Evolutionary conservation across 1,140 invertebrate genomes (phyloP).

Genomic region (Limonius californicus): DNA sequence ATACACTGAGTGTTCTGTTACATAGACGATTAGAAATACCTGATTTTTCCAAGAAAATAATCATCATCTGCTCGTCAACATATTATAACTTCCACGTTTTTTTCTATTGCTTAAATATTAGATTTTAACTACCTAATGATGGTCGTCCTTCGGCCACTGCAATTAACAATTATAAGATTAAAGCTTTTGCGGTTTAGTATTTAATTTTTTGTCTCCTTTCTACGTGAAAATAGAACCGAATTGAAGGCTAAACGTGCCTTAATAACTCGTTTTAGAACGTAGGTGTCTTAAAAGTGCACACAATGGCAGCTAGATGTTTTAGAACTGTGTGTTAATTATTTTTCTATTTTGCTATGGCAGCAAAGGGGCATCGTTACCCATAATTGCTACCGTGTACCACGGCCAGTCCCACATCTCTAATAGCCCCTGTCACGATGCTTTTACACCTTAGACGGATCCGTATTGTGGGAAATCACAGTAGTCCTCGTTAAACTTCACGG

Average conservation of each 20-base stretch:
- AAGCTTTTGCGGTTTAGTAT: too few species aligned
- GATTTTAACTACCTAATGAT: too few species aligned
- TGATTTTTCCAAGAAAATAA: too few species aligned
- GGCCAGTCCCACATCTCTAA: conserved; percentile 19
- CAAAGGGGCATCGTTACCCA: not conserved
- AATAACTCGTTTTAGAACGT: not conserved
- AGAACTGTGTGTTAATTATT: not conserved
- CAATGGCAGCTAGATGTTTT: not conserved
- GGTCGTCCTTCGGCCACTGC: too few species aligned
- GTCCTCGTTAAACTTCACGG: too few species aligned
- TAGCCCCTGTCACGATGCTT: conserved; percentile 24
- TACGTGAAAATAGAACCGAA: not conserved
- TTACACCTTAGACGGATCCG: conserved; percentile 16
- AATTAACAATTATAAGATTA: too few species aligned
- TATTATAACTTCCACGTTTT: too few species aligned
- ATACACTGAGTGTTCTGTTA: too few species aligned
- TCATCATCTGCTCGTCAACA: too few species aligned
- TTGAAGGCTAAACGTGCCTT: not conserved
- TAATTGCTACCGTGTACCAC: conserved; percentile 17
- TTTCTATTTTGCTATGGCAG: not conserved
- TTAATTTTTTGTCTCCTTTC: too few species aligned
- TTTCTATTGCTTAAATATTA: too few species aligned
- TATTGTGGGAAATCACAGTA: conserved; percentile 21
- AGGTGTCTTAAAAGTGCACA: not conserved
- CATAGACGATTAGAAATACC: too few species aligned